Conservation (phyloP, 2,113 vertebrate species). For the Peromyscus leucopus region DNA sequence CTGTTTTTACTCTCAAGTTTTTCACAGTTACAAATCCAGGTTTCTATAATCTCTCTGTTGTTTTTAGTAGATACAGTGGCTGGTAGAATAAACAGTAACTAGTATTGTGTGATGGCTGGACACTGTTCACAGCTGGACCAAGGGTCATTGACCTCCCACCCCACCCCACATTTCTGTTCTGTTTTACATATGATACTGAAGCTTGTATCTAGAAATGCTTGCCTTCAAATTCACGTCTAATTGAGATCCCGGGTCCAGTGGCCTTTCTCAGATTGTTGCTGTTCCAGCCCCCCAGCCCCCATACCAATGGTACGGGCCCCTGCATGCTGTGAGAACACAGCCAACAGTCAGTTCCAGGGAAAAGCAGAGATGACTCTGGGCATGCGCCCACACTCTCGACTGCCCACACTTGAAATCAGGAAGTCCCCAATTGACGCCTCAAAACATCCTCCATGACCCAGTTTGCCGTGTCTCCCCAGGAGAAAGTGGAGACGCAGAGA, state of each 20-base stretch:
- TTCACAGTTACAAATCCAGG: not conserved
- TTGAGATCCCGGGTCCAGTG: not conserved
- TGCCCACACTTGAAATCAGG: fast-evolving
- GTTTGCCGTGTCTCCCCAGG: conserved; percentile 7
- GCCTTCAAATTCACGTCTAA: too few relatives aligned
- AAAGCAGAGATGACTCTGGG: not conserved
- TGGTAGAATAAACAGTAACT: not conserved
- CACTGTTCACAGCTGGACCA: not conserved
- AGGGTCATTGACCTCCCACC: not conserved
- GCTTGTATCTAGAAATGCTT: not conserved
- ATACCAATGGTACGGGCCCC: not conserved
- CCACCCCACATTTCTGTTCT: not conserved
- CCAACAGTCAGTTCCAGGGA: not conserved
- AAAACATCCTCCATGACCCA: fast-evolving
- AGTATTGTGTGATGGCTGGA: not conserved
- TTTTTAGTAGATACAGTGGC: not conserved
- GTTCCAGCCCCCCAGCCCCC: not conserved
- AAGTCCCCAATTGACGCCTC: not conserved
- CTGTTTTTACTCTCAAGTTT: not conserved
- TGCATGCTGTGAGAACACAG: not conserved
- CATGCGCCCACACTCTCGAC: fast-evolving
- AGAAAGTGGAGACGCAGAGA: conserved; percentile 74
- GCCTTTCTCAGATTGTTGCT: not conserved
- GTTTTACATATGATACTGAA: not conserved
- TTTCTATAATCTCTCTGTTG: not conserved